Base-by-base conservation (phyloP, 2,888 invertebrate genomes). In the Rhopalosiphum nymphaeae region DNA sequence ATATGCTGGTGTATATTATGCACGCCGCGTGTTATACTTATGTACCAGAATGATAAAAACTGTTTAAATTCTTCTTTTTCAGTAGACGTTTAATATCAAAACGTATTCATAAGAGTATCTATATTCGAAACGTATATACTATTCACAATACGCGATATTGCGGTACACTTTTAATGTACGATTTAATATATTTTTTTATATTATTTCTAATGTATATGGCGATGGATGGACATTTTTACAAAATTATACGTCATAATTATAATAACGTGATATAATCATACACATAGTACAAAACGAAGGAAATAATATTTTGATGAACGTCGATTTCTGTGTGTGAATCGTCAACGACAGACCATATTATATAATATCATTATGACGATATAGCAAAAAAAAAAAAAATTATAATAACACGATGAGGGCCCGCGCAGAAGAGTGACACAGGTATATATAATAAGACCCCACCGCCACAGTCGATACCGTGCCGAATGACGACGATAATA, bases 401-500 rank as follows among this genome's bases (percentile, higher is more conserved):
- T 36, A 78, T 0, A 13, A 36, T 78, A 56, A 21, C 44, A 29
- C 44, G 46, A 89, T 61, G 89, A 44, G 61, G 89, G 90, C 89
- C 44, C 89, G 42, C 44, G 57, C 57, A 3, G 88, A 7, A 78
- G 36, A 78, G 78, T 78, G 78, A 42, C 78, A 78, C 78, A 36
- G 78, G 78, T 78, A 36, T 61, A 16, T 53, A 53, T 53, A 67
- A 67, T 26, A 4, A 86, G 44, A 29, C 21, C 44, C 44, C 53
- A 42, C 88, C 57, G 29, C 2, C 56, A 21, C 91, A 91, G 88
- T 92, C 53, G 88, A 56, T 92, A 92, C 78, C 53, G 21, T 21
- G 78, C 16, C 78, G 53, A 89, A 88, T 67, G 49, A 91, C 78
- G 78, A 78, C 78, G 78, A 78, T 78, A 36, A 78, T 78, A 78